Evolutionary conservation across 64 coral and sea anemone species (phyloP), one percentile per base, ranked within the genome.

Genomic region (Catalaphyllia jardinei): DNA sequence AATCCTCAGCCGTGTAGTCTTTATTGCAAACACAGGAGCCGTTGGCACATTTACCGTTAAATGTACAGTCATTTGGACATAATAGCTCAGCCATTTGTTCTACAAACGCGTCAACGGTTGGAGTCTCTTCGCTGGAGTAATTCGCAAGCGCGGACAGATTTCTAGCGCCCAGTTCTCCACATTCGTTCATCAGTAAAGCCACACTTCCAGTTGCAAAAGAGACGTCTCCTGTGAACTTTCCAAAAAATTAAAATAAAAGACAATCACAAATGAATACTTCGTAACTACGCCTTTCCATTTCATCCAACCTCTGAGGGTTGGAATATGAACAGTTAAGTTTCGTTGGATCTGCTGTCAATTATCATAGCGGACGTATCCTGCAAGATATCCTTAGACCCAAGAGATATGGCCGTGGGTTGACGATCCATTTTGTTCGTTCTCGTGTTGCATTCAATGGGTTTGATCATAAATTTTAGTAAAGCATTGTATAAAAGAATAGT

Each of bases 11-110:
- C 0, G 88, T 90, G 67, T 31, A 90, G 2, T 63, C 88, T 90
- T 90, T 38, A 6, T 90, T 42, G 52, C 88, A 90, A 10, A 82
- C 71, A 22, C 88, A 90, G 9, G 88, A 80, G 35, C 88, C 67
- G 50, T 90, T 90, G 19, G 57, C 64, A 73, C 88, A 90, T 63
- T 67, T 72, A 5, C 88, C 88, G 60, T 90, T 73, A 35, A 59
- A 42, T 9, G 60, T 90, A 22, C 88, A 90, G 61, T 90, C 88
- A 61, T 72, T 72, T 3, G 88, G 88, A 30, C 88, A 87, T 38
- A 88, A 22, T 8, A 75, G 8, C 20, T 88, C 29, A 22, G 60
- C 46, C 9, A 75, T n/a, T 4, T 74, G 17, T 75, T 0, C 50
- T 10, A 78, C 39, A 25, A n/a, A 78, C 0, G 76, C 1, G 28